Base-by-base conservation (phyloP, 2,797 vertebrate genomes). In the Rhinella marina region DNA sequence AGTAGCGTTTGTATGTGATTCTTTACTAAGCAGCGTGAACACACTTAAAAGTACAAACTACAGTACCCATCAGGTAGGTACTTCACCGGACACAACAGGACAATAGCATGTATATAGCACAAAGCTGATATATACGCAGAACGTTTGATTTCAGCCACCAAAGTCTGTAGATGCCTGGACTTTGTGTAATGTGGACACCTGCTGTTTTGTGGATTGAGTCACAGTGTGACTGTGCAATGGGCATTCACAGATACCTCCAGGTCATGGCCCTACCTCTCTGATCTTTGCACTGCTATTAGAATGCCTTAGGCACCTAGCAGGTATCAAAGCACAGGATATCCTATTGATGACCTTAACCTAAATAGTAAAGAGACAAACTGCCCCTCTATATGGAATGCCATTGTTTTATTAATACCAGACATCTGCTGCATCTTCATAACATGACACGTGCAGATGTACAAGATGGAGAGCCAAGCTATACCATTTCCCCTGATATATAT, bases 151-250 rank as follows among this genome's bases (percentile, higher is more conserved):
- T 41, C 57, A 50, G 19, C 50, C 72, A 5, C n/a, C 52, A 16
- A 8, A 59, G 27, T 29, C 54, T 59, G 9, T 19, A 59, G 56
- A 81, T 62, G 14, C 27, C 21, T 23, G 14, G 78, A 56, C 14
- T 41, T 59, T 41, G 56, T 59, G 27, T 41, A 80, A 59, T 62
- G 29, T 81, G 32, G 32, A 57, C 57, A 80, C 78, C 19, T 41
- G 78, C 78, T 61, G 77, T 29, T 59, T 80, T 19, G 27, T 62
- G 12, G 19, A n/a, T 32, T 48, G 79, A 81, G 57, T 64, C 79
- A n/a, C 57, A 41, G 21, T 32, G 32, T 59, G 56, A 32, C 56
- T 21, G 17, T 48, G 2, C 25, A 23, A 16, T 79, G 12, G 68
- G 25, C 77, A 27, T 17, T 79, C 57, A 10, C 54, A 57, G 54